Conservation (phyloP, 2,888 invertebrate species). For the Andrena haemorrhoa region DNA sequence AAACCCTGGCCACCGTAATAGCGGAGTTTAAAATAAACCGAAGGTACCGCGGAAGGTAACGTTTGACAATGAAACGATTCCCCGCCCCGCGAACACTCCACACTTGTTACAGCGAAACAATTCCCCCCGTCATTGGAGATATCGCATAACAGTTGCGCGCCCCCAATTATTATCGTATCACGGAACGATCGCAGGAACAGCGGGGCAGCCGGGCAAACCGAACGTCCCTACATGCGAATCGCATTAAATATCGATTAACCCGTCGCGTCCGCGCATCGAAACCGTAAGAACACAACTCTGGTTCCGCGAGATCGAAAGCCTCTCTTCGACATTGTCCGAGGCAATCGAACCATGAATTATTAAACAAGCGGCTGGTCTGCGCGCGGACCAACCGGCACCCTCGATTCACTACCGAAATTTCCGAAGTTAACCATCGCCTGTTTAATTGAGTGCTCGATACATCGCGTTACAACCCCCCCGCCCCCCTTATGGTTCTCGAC, state of each 20-base stretch:
- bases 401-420: constrained; percentile 11
- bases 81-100: background rate
- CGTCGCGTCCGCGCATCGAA: background rate
- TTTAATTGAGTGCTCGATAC: constrained; percentile 45
- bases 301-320: background rate
- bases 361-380: constrained; percentile 20
- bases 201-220: constrained; percentile 13
- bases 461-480: constrained; percentile 1
- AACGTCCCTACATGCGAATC: constrained; percentile 42
- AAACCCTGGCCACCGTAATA: background rate
- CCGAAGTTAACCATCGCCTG: constrained; percentile 31
- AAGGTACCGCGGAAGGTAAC: background rate
- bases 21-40: background rate
- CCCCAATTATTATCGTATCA: constrained; percentile 48
- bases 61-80: background rate
- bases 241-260: constrained; percentile 54
- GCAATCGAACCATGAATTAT: constrained; percentile 17
- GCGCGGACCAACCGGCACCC: constrained; percentile 3
- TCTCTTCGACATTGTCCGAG: background rate
- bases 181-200: constrained; percentile 48
- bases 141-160: constrained; percentile 32
- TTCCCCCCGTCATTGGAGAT: constrained; percentile 8
- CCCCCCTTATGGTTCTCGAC: background rate
- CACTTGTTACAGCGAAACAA: constrained; percentile 17
- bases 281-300: constrained; percentile 30